A percentile compares a stretch with the other conserved stretches of the same genome.
Conservation (phyloP, 2,797 vertebrate genomes). For the Danio aesculapii region DNA sequence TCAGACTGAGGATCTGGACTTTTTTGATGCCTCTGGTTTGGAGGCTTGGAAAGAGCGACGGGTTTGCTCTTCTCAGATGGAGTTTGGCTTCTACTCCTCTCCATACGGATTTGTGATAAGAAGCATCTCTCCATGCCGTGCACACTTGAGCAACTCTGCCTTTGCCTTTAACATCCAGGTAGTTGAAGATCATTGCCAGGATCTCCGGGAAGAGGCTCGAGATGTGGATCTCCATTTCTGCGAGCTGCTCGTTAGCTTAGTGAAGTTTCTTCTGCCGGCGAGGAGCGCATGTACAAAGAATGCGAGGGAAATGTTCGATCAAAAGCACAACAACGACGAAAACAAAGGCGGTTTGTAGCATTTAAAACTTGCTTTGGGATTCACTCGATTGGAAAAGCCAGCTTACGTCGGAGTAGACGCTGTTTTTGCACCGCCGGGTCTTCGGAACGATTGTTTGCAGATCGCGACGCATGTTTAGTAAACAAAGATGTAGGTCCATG, state of each 20-base stretch:
- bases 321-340: neutral
- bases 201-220: slow-evolving; percentile 98
- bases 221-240: slow-evolving; percentile 95
- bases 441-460: slow-evolving; percentile 25
- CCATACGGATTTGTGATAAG: slow-evolving; percentile 97
- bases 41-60: slow-evolving; percentile 97
- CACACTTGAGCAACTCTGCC: slow-evolving; percentile 96
- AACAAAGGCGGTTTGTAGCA: slow-evolving; percentile 5
- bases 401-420: slow-evolving; percentile 56
- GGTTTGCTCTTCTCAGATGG: slow-evolving; percentile 97
- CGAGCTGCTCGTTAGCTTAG: slow-evolving; percentile 36
- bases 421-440: slow-evolving; percentile 36
- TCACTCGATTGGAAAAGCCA: slow-evolving; percentile 18
- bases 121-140: slow-evolving; percentile 93
- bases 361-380: slow-evolving; percentile 17
- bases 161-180: slow-evolving; percentile 96
- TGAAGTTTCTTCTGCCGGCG: slow-evolving; percentile 31
- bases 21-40: slow-evolving; percentile 96
- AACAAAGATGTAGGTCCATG: neutral
- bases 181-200: slow-evolving; percentile 97
- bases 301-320: neutral
- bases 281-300: slow-evolving; percentile 26
- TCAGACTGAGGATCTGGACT: slow-evolving; percentile 96
- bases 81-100: slow-evolving; percentile 97
- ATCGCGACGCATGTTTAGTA: slow-evolving; percentile 54